Base-by-base conservation (phyloP, 2,888 invertebrate species). In the Tenthredo amoena region DNA sequence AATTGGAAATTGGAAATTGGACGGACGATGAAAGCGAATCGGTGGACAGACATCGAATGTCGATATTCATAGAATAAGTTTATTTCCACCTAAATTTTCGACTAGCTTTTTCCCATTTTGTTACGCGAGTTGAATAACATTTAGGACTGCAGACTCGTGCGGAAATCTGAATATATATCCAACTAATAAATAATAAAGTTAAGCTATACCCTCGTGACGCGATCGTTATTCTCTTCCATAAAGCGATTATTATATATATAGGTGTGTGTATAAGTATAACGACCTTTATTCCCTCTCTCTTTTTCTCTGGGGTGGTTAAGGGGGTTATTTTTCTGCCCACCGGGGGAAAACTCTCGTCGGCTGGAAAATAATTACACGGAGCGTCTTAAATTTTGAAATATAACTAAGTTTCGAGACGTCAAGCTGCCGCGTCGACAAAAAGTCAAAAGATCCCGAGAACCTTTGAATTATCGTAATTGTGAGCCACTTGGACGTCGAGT, bases 381-480 rank as follows among this genome's bases (percentile, higher is more conserved):
- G 62, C 81, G 37, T 81, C 81, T 81, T 62, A 62, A 81, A 58
- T 81, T 62, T 62, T 81, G 62, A 62, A 62, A 81, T 62, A 81
- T 81, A 62, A 81, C 81, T 34, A 58, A 81, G 81, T 81, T 81
- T 31, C 40, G 81, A 62, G 40, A 62, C 58, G 81, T 81, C 81
- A 31, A 81, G 62, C 62, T 15, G 31, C 77, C 77, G 6, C 72
- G 72, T 81, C 40, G 81, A 81, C 81, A 81, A 81, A 81, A 81
- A 81, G 58, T 55, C 62, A 18, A 81, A 81, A 81, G 81, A 62
- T n/a, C 81, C 37, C n/a, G 31, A 55, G 37, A 81, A 47, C 18
- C 37, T 34, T 81, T 62, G 81, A 81, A 81, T 81, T 58, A 81
- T 62, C 21, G 58, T 62, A 81, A 81, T 81, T 81, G 50, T 50